Evolutionary conservation across 2,888 invertebrate genomes (phyloP).

Genomic region (Brenthis hecate): DNA sequence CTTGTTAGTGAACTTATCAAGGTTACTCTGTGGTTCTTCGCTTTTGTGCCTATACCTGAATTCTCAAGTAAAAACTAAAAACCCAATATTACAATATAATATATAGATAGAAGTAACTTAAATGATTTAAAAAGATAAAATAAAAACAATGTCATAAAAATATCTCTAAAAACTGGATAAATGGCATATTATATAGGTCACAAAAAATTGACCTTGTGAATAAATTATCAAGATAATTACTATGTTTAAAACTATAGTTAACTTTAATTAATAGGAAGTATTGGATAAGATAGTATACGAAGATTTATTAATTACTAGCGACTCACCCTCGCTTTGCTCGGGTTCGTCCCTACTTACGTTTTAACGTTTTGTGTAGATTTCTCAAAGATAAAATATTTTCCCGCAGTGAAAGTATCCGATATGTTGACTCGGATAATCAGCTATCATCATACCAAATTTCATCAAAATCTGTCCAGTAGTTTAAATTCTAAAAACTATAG

Average conservation of each 20-base stretch:
- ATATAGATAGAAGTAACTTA: not conserved
- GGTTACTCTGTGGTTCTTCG: conserved; percentile 15
- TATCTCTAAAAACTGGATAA: conserved; percentile 9
- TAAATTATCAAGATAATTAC: conserved; percentile 2
- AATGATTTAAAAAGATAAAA: conserved; percentile 1
- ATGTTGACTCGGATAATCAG: too few species aligned
- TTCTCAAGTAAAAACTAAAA: conserved; percentile 2
- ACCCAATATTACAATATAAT: not conserved
- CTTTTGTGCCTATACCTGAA: conserved; percentile 2
- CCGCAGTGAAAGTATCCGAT: too few species aligned
- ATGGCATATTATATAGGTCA: not conserved
- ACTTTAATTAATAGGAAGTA: conserved; percentile 4
- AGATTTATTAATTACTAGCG: too few species aligned
- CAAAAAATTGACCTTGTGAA: conserved; percentile 14
- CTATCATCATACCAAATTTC: too few species aligned
- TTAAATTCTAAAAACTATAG: too few species aligned
- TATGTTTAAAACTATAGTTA: conserved; percentile 3
- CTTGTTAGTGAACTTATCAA: conserved; percentile 19
- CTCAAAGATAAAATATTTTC: too few species aligned
- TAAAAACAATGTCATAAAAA: conserved; percentile 10
- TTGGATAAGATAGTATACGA: not conserved
- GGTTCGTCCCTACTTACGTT: too few species aligned
- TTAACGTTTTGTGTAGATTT: too few species aligned
- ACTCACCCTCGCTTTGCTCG: too few species aligned
- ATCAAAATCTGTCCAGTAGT: too few species aligned